Base-by-base conservation (phyloP, 2,113 vertebrate species). In the Choloepus hoffmanni region DNA sequence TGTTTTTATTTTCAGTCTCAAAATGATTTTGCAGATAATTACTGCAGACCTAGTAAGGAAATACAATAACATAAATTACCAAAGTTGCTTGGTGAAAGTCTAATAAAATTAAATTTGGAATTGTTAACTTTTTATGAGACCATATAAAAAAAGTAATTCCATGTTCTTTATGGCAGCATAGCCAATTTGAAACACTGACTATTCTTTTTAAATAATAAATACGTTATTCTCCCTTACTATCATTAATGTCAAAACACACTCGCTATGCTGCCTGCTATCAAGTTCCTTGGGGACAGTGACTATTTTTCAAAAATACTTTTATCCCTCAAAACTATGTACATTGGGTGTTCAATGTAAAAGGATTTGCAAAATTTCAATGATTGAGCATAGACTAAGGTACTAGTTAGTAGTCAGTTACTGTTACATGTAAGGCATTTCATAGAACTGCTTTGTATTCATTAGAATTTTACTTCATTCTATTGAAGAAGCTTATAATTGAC, bases 11-110 rank as follows among this genome's bases (percentile, higher is more conserved):
- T 94, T 48, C 73, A 50, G 7, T 67, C 3, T 78, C 21, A 73
- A 82, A 89, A 89, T 26, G 8, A 90, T 86, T 96, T 68, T 74
- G 7, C 11, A 90, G 26, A 70, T 72, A 92, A 74, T 89, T 95
- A 84, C 3, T 89, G 3, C 23, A 95, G 55, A 73, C 0, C 4
- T 65, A 55, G 10, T 67, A 50, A 84, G 23, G 78, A 95, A 76
- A 68, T 73, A 55, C 67, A 53, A 85, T 53, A 43, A 28, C 24
- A 79, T 50, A 79, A 70, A 70, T 67, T 76, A 43, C 53, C 91
- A 4, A 93, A 74, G 2, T 10, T 78, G 4, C 0, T 91, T 77
- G 4, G 3, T 77, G 16, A 89, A 92, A 77, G 65, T 72, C 36
- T 77, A 77, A 26, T 72, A 67, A 94, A 85, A 65, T 8, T 85